Percentiles rank a stretch among this genome's conserved stretches.
phyloP scores from a whole-genome alignment of 2,888 invertebrate species.

The Aethes cnicana region DNA sequence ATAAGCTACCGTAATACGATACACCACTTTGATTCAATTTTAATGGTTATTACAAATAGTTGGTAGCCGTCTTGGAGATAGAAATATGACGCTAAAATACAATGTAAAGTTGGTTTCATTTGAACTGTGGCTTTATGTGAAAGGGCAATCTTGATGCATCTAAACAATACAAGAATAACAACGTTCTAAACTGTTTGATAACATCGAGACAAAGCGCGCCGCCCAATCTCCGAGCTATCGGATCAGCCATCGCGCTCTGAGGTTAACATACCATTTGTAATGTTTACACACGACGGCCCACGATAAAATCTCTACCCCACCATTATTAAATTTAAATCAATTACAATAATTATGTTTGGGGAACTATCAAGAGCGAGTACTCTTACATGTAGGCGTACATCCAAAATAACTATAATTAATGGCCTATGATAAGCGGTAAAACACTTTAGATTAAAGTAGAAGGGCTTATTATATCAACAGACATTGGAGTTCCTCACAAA shows the following conservation, averaged over 20 bases:
- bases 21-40: slow-evolving; percentile 42
- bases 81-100: too few relatives aligned
- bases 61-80: slow-evolving; percentile 22
- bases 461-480: slow-evolving; percentile 57
- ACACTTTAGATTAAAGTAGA: slow-evolving; percentile 74
- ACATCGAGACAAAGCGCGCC: slow-evolving; percentile 36
- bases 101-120: not conserved
- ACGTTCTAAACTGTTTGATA: slow-evolving; percentile 42
- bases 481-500: slow-evolving; percentile 48
- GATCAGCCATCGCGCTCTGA: slow-evolving; percentile 33
- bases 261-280: slow-evolving; percentile 37
- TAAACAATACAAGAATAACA: slow-evolving; percentile 26
- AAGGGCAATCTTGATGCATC: slow-evolving; percentile 16
- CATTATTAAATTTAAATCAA: slow-evolving; percentile 79
- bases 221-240: slow-evolving; percentile 31
- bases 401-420: slow-evolving; percentile 68
- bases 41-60: slow-evolving; percentile 38
- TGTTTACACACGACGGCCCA: slow-evolving; percentile 62
- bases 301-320: slow-evolving; percentile 60
- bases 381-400: slow-evolving; percentile 60
- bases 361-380: slow-evolving; percentile 44
- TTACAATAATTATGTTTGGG: slow-evolving; percentile 74
- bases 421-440: slow-evolving; percentile 69
- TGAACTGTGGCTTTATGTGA: slow-evolving; percentile 1
- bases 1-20: slow-evolving; percentile 69